A percentile compares a stretch with the other conserved stretches of the same genome.
These are phyloP conservation scores for Drosophila ustulata DNA, from an alignment of 2,888 invertebrate species.

Conservation along the genomic window DNA sequence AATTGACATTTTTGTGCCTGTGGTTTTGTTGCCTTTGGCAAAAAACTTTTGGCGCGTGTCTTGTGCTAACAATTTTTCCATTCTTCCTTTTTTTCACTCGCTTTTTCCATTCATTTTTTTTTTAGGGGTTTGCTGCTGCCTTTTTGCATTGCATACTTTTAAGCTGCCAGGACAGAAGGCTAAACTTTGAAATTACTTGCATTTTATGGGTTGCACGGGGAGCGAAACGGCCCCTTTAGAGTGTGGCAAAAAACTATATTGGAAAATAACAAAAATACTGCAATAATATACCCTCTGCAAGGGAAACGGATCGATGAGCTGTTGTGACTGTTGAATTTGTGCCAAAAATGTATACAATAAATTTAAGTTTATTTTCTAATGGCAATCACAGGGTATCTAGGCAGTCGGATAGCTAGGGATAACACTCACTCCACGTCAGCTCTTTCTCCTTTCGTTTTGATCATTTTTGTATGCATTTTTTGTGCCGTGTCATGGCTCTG, in stretches of 20 bases:
- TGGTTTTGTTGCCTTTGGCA: conserved; percentile 49
- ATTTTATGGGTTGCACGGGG: conserved; percentile 53
- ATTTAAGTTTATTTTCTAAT: neutral
- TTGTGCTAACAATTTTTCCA: conserved; percentile 66
- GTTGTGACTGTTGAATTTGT: neutral
- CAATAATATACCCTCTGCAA: conserved; percentile 16
- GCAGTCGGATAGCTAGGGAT: neutral
- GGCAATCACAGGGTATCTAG: conserved; percentile 20
- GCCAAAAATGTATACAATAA: neutral
- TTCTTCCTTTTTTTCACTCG: conserved; percentile 19
- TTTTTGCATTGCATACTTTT: conserved; percentile 51
- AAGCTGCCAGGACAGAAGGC: conserved; percentile 54
- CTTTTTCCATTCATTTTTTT: conserved; percentile 3
- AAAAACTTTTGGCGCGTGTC: conserved; percentile 69
- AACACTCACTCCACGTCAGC: neutral
- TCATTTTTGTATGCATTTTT: conserved; percentile 46
- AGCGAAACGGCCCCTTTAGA: conserved; percentile 7
- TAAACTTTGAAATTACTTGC: conserved; percentile 75
- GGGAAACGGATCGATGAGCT: neutral
- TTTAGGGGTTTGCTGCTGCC: neutral
- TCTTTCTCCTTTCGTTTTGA: neutral
- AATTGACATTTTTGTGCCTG: conserved; percentile 79
- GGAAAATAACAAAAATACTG: conserved; percentile 50
- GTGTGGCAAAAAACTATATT: conserved; percentile 43
- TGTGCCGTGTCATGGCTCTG: conserved; percentile 67